Conservation (phyloP, 1,140 invertebrate genomes). For the Scylla paramamosain region DNA sequence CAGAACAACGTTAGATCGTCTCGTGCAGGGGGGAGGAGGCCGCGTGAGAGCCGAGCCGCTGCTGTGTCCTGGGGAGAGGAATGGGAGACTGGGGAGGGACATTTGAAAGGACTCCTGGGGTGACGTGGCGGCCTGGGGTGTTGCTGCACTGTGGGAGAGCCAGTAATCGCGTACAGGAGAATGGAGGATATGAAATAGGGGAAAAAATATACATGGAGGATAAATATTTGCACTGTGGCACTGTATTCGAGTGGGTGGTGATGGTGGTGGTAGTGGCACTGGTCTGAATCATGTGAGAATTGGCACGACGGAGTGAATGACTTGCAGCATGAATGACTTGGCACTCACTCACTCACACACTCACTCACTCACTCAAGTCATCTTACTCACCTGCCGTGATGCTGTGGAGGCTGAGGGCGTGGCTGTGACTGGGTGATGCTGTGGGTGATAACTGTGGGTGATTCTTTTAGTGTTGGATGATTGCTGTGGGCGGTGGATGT, state of each 20-base stretch:
- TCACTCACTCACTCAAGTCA: not conserved
- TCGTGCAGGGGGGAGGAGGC: too few species aligned
- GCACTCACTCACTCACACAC: not conserved
- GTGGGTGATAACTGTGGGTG: not conserved
- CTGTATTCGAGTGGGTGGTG: not conserved
- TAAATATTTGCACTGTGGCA: not conserved
- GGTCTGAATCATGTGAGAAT: not conserved
- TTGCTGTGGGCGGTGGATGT: not conserved
- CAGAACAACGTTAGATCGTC: too few species aligned
- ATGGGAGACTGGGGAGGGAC: too few species aligned
- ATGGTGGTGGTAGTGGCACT: not conserved
- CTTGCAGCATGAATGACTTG: not conserved
- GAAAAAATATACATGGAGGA: not conserved
- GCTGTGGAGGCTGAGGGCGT: not conserved
- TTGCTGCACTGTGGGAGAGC: too few species aligned
- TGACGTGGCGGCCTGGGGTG: too few species aligned
- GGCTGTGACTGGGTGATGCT: not conserved
- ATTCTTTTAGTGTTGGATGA: too few species aligned
- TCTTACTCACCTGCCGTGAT: not conserved
- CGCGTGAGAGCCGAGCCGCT: too few species aligned
- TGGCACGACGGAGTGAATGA: not conserved
- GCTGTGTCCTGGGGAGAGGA: not conserved
- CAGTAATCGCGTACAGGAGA: not conserved
- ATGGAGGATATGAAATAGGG: not conserved
- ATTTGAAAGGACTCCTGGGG: too few species aligned